Base-by-base conservation (phyloP, 1,140 invertebrate genomes). In the Scylla paramamosain region DNA sequence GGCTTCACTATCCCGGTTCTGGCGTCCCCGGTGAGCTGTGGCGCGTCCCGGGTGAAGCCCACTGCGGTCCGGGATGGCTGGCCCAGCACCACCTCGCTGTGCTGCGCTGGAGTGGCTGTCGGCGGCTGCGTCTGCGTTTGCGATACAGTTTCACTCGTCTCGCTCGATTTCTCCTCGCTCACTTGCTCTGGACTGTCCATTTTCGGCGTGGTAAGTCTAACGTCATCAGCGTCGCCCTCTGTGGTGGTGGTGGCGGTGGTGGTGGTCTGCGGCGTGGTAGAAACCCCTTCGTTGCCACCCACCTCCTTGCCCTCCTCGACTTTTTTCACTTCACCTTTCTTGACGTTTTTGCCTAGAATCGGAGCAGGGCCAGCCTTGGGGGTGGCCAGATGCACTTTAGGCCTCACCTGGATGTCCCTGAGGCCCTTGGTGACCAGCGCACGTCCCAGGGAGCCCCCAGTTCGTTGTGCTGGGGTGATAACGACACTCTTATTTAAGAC, bases 401-500 rank as follows among this genome's bases (percentile, higher is more conserved):
- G 39, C 52, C 67, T 7, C 8, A 7, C 1, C 67, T n/a, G 20
- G 1, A 77, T 25, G 20, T n/a, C n/a, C 67, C 8, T 25, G 0
- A 77, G 6, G 20, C 20, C 67, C 25, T 77, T 77, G 2, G 20
- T n/a, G 10, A 7, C 25, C 0, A 7, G 8, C 12, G 0, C 67
- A 20, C 20, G 20, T 8, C 67, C 67, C 2, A 0, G 10, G 10
- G 52, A 3, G 3, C 12, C 52, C 8, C 20, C 67, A 12, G 67
- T n/a, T n/a, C 20, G 12, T 0, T 89, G 48, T 32, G 94, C 94
- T 31, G 94, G 94, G 14, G 94, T 95, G 29, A 95, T 95, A 7
- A 95, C 90, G 7, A 95, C 94, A 93, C 91, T 92, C 32, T 95
- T 95, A 77, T 95, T 95, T 6, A 95, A 45, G 4, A 95, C 83